A percentile compares a stretch with the other conserved stretches of the same genome.
Evolutionary conservation across 2,888 invertebrate genomes (phyloP).

Genomic region (Choristoneura rosaceana): DNA sequence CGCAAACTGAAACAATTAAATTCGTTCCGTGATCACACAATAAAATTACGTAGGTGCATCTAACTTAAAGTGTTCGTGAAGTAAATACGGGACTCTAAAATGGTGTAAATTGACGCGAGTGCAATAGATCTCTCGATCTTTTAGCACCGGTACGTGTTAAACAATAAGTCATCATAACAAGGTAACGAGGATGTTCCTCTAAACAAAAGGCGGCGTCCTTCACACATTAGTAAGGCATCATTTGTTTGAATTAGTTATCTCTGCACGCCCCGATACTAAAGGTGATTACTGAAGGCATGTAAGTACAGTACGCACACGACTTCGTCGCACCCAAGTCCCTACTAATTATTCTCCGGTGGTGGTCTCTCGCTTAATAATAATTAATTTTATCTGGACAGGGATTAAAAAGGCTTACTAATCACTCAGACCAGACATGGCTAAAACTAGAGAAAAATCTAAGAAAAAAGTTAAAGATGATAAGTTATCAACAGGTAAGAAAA

Average conservation of each 20-base stretch:
- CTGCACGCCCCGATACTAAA: constrained; percentile 71
- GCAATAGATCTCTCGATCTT: constrained; percentile 53
- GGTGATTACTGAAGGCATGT: constrained; percentile 82
- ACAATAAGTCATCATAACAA: constrained; percentile 55
- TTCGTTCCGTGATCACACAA: constrained; percentile 23
- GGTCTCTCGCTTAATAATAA: constrained; percentile 63
- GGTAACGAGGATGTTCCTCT: constrained; percentile 75
- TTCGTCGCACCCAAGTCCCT: constrained; percentile 51
- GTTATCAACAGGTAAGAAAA: constrained; percentile 61
- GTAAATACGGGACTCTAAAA: constrained; percentile 30
- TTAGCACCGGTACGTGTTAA: constrained; percentile 33
- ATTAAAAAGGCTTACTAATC: constrained; percentile 65
- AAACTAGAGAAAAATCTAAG: constrained; percentile 70
- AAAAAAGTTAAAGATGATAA: constrained; percentile 63
- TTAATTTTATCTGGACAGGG: constrained; percentile 40
- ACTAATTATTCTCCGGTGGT: constrained; percentile 73
- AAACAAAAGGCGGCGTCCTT: constrained; percentile 81
- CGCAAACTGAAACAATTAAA: constrained; percentile 25
- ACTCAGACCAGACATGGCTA: constrained; percentile 72
- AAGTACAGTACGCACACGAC: constrained; percentile 69
- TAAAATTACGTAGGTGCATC: constrained; percentile 27
- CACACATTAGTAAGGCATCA: constrained; percentile 78
- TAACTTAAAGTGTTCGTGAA: constrained; percentile 19
- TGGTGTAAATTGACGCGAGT: constrained; percentile 43
- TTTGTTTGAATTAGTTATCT: constrained; percentile 80